Conservation (phyloP, 2,797 vertebrate genomes). For the Arctocebus calabarensis region DNA sequence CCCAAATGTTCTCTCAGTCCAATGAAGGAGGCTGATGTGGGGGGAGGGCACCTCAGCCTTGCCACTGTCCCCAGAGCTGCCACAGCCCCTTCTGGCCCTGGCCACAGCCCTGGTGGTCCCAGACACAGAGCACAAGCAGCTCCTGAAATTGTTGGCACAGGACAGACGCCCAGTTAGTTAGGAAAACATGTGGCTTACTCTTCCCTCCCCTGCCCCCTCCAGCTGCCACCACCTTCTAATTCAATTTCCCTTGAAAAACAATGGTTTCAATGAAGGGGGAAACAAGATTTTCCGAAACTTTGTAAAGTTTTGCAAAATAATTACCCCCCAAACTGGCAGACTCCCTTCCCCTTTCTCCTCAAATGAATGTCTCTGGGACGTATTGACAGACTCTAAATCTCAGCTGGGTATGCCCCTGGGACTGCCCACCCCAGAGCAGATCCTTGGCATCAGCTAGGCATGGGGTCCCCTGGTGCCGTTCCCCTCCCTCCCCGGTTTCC, state of each 20-base stretch:
- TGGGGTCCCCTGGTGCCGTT: fast-evolving
- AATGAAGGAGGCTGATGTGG: not conserved
- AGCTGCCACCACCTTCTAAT: conserved; percentile 81
- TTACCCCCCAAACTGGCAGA: conserved; percentile 74
- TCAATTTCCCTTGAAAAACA: conserved; percentile 85
- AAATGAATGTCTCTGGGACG: conserved; percentile 52
- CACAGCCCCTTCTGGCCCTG: not conserved
- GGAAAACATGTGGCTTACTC: conserved; percentile 82
- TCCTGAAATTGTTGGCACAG: conserved; percentile 75
- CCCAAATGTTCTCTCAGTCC: not conserved
- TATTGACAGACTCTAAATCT: conserved; percentile 46
- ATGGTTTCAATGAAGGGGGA: conserved; percentile 83
- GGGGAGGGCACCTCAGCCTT: not conserved
- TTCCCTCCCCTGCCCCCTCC: conserved; percentile 68
- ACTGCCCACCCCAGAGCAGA: not conserved
- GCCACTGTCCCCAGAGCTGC: not conserved
- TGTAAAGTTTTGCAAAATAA: conserved; percentile 83
- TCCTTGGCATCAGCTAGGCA: not conserved
- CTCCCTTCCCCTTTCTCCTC: conserved; percentile 43
- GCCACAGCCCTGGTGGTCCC: conserved; percentile 78
- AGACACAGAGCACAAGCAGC: conserved; percentile 32
- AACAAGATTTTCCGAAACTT: conserved; percentile 84
- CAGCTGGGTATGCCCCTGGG: not conserved
- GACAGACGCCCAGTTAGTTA: conserved; percentile 78
- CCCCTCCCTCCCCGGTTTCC: not conserved